Base-by-base conservation (phyloP, 2,888 invertebrate genomes). In the Hemicrepidius hirtus region DNA sequence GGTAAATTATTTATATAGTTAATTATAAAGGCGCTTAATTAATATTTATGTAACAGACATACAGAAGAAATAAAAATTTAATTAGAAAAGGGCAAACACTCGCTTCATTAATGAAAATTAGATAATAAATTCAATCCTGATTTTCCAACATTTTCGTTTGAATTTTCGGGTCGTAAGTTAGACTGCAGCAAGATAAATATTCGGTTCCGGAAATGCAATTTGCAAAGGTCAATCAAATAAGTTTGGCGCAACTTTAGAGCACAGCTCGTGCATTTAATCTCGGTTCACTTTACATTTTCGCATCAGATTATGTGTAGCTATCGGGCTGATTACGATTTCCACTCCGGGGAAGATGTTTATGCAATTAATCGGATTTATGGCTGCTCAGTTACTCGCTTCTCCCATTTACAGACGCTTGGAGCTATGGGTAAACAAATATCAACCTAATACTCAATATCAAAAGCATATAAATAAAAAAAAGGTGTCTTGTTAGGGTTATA, bases 301-400 rank as follows among this genome's bases (percentile, higher is more conserved):
- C 16, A 46, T 68, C 20, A 57, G 62, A 50, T 68, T 70, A 55
- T 64, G 16, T 46, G 35, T 20, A 64, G 55, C 69, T 24, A 70
- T 70, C 40, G 62, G 62, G 28, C 37, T 69, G 60, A 62, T 69
- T 62, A 62, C 62, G 53, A 68, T 69, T 69, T 69, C 64, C 69
- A 64, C 69, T 57, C 41, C 68, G 41, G 35, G 49, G 67, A 67
- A 59, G 49, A 68, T 63, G 69, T 70, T 70, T 70, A 70, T 70
- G 44, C 69, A 70, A 63, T 70, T 63, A 70, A 64, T 70, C 63
- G 55, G 64, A 64, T 70, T 70, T 70, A 64, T 63, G 35, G 63
- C 60, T 46, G 46, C 55, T 70, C 55, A 55, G 63, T 53, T 69
- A 53, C 64, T 70, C 55, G 9, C 32, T 53, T 68, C 32, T 49